phyloP scores from a whole-genome alignment of 1,140 invertebrate species.

The Orchestia grillus region DNA sequence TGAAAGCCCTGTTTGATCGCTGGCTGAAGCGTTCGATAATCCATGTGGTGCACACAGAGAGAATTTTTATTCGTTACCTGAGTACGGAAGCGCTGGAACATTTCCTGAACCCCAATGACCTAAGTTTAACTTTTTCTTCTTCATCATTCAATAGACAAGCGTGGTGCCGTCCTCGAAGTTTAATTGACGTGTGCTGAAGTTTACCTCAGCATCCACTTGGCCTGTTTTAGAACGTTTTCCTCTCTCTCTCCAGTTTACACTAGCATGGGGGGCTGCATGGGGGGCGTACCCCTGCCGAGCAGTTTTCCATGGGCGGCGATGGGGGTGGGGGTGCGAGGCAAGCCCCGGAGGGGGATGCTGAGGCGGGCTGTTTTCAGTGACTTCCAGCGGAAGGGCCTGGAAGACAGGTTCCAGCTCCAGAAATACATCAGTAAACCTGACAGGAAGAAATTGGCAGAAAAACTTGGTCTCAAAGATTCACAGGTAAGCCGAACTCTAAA shows the following conservation, averaged over 20 bases:
- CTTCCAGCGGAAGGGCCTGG: constrained; percentile 77
- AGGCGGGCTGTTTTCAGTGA: constrained; percentile 85
- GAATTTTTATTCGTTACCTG: not conserved
- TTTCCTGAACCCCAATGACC: not conserved
- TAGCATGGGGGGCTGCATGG: constrained; percentile 64
- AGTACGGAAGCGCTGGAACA: not conserved
- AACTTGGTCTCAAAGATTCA: constrained; percentile 78
- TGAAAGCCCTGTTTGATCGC: not conserved
- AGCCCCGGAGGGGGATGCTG: constrained; percentile 75
- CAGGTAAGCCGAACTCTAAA: constrained; percentile 73
- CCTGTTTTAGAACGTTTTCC: not conserved
- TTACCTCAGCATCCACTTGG: not conserved
- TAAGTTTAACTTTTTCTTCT: constrained; percentile 25
- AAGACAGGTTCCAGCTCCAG: constrained; percentile 77
- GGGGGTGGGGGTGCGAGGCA: constrained; percentile 70
- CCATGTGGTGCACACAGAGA: not conserved
- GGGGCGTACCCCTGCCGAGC: constrained; percentile 76
- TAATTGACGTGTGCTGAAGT: not conserved
- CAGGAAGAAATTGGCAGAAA: constrained; percentile 77
- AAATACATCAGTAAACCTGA: constrained; percentile 79
- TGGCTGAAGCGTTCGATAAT: not conserved
- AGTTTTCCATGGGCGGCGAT: constrained; percentile 83
- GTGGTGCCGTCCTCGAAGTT: not conserved
- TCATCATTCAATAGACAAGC: not conserved
- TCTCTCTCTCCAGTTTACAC: constrained; percentile 45